A percentile compares a stretch with the other conserved stretches of the same genome.
These are phyloP conservation scores for Myrmecophaga tridactyla DNA, from an alignment of 2,113 vertebrate genomes.

Conservation along the genomic window DNA sequence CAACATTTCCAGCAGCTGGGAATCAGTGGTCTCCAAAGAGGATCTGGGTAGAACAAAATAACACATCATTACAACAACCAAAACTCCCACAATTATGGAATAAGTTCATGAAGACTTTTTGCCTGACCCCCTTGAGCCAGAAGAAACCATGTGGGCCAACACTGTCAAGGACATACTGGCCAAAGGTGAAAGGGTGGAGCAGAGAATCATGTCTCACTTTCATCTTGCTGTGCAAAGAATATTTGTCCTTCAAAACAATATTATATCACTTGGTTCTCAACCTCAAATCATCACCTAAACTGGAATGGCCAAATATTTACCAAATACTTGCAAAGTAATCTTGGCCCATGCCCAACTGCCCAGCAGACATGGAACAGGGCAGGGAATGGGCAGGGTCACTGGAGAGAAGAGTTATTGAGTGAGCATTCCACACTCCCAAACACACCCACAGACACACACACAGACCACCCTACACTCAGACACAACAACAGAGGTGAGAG, in stretches of 20 bases:
- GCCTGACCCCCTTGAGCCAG: not conserved
- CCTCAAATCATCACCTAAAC: not conserved
- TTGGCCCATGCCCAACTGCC: not conserved
- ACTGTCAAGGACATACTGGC: not conserved
- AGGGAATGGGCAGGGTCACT: not conserved
- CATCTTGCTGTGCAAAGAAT: not conserved
- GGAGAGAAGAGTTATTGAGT: not conserved
- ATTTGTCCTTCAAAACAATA: not conserved
- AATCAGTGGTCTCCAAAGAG: not conserved
- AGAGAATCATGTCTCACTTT: not conserved
- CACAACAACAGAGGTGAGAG: not conserved
- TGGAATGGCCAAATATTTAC: not conserved
- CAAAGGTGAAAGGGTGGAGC: accelerated
- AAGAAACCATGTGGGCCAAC: not conserved
- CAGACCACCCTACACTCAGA: not conserved
- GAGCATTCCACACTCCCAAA: not conserved
- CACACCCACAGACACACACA: not conserved
- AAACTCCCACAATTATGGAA: not conserved
- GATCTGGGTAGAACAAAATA: not conserved
- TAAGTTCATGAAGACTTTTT: not conserved
- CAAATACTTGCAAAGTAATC: not conserved
- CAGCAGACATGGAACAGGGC: not conserved
- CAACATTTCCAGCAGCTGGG: not conserved
- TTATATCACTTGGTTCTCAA: not conserved
- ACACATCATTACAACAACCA: not conserved